Evolutionary conservation across 2,113 vertebrate species (phyloP).

Genomic region (Cinclus cinclus): DNA sequence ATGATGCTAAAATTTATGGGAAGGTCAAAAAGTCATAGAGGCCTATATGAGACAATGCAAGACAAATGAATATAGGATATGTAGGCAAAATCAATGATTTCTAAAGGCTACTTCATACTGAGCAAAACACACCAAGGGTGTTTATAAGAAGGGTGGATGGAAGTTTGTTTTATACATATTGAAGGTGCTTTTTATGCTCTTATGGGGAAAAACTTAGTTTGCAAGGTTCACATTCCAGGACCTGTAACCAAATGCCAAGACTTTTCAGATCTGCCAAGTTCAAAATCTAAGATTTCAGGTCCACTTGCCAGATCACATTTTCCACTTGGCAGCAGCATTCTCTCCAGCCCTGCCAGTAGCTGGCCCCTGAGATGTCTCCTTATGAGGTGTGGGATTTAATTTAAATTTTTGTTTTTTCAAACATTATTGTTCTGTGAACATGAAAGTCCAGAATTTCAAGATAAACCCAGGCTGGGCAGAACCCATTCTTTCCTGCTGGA

Average conservation of each 20-base stretch:
- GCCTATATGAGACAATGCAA: not conserved
- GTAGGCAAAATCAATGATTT: slow-evolving; percentile 4
- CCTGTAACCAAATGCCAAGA: slow-evolving; percentile 14
- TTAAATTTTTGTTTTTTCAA: slow-evolving; percentile 55
- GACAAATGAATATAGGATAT: slow-evolving; percentile 12
- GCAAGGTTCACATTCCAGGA: not conserved
- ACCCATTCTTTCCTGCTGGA: slow-evolving; percentile 22
- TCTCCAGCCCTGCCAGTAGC: slow-evolving; percentile 53
- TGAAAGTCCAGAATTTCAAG: slow-evolving; percentile 59
- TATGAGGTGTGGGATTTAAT: slow-evolving; percentile 55
- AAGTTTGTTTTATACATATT: not conserved
- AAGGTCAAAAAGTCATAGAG: slow-evolving; percentile 30
- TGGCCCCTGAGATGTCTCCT: slow-evolving; percentile 21
- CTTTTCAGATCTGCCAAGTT: not conserved
- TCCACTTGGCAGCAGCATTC: slow-evolving; percentile 35
- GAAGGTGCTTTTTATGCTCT: slow-evolving; percentile 6
- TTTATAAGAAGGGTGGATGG: not conserved
- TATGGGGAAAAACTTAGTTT: not conserved
- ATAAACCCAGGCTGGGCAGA: slow-evolving; percentile 43
- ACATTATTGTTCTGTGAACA: slow-evolving; percentile 52
- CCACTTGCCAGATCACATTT: slow-evolving; percentile 52
- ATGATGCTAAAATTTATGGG: slow-evolving; percentile 28
- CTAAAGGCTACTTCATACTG: not conserved
- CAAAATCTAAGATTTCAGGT: slow-evolving; percentile 52
- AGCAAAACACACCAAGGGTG: not conserved